Evolutionary conservation across 2,888 invertebrate genomes (phyloP), one percentile per base, ranked within the genome.

Genomic region (Calliscelio sp.): DNA sequence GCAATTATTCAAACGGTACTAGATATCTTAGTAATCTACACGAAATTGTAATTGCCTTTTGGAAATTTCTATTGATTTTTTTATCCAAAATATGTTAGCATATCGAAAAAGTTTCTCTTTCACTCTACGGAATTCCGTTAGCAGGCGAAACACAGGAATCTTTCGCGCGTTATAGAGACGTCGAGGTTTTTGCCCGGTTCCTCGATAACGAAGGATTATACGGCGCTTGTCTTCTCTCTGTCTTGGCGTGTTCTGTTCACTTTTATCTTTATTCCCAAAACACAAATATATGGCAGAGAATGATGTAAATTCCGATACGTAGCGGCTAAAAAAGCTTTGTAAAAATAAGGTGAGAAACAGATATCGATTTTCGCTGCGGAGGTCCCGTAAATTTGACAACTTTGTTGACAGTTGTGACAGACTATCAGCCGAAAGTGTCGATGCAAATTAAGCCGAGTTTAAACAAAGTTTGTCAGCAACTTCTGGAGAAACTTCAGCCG

Each of bases 161-260:
- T 41, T 71, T 41, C 18, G 51, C 73, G 38, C 68, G 66, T 81
- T 82, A 82, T 71, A 66, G 78, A 78, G 78, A 82, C 73, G 66
- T 78, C 71, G 59, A 68, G 68, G 51, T 82, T 82, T 81, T 82
- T 66, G 66, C 55, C 24, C 71, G 35, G 3, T 65, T 73, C 20
- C 51, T 78, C 82, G 82, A 82, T 78, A 82, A 82, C 78, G 78
- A 78, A 82, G 78, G 78, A 82, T 82, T 78, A 61, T 46, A 73
- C 82, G 66, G 25, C 20, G 61, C 73, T 82, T 59, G 82, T 82
- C 73, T 66, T 38, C 57, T 24, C 81, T 25, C 70, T 20, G 63
- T 75, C 57, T 75, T 81, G 32, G 22, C 53, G 38, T 61, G 74
- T 68, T 61, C 59, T 32, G 38, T 51, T 70, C 68, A 38, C 74